Conservation (phyloP, 1,140 invertebrate genomes). For the Calephelis nemesis region DNA sequence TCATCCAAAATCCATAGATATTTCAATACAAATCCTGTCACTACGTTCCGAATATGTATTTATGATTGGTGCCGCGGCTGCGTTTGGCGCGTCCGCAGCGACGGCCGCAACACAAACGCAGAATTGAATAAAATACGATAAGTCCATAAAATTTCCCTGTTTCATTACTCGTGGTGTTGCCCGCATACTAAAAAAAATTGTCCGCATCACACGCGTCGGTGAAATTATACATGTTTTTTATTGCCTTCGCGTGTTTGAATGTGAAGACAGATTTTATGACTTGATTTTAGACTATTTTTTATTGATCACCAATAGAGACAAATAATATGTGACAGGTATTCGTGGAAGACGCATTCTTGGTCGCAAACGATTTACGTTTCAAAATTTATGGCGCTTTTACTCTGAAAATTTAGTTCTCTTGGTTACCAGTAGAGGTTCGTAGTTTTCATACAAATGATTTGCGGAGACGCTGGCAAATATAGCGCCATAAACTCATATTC, state of each 20-base stretch:
- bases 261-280: too few species aligned
- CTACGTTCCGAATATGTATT: slow-evolving; percentile 7
- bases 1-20: slow-evolving; percentile 22
- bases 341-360: too few species aligned
- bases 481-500: too few species aligned
- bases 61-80: slow-evolving; percentile 15
- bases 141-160: slow-evolving; percentile 26
- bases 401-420: too few species aligned
- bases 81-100: background rate
- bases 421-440: too few species aligned
- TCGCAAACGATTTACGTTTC: too few species aligned
- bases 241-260: background rate
- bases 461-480: too few species aligned
- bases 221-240: background rate
- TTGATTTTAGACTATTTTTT: too few species aligned
- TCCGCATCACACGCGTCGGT: background rate
- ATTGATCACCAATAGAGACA: too few species aligned
- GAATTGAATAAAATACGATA: slow-evolving; percentile 40
- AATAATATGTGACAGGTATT: too few species aligned
- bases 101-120: slow-evolving; percentile 25
- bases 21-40: slow-evolving; percentile 25
- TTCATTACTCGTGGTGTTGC: slow-evolving; percentile 22
- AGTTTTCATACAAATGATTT: too few species aligned
- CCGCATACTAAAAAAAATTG: background rate
- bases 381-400: too few species aligned